Evolutionary conservation across 1,140 invertebrate genomes (phyloP), one percentile per base, ranked within the genome.

Genomic region (Piezodorus guildinii): DNA sequence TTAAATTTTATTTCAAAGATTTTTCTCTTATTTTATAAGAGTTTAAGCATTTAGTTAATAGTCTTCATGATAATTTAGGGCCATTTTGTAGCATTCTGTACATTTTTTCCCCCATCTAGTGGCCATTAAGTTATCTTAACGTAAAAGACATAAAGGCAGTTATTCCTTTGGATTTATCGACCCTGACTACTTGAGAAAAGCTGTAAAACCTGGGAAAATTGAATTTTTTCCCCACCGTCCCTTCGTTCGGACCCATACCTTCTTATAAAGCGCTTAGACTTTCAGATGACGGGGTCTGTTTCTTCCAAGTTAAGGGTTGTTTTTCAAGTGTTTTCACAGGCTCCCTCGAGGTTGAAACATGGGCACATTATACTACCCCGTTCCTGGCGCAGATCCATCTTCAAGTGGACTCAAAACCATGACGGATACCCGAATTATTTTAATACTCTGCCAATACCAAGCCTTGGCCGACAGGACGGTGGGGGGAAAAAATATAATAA

Each of bases 121-220:
- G 34, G 34, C 34, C 34, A 39, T 12, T 6, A 39, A 39, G 12
- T 10, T 39, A 39, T 8, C 6, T 10, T 10, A 10, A 39, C 3
- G 30, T 3, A 5, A 30, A 30, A 30, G 9, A 9, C 34, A 39
- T 39, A 39, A 39, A 39, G 34, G 12, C 34, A 39, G 34, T 39
- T 39, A 39, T 39, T 39, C 9, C 34, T 39, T 12, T 12, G 34
- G 34, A 39, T 39, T 39, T 39, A 39, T 39, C 34, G 34, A 1
- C 9, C 34, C 9, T 39, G 6, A 10, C 34, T 39, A 19, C 19
- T 49, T 19, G n/a, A 49, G 46, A 25, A 5, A 23, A 56, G 52
- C 52, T 56, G 52, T 56, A 56, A 56, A 56, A 56, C 52, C 21
- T 2, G 52, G 52, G 52, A 16, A 23, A 56, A 56, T 56, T 23